Conservation (phyloP, 2,797 vertebrate genomes). For the Stomatorhinus walkeri region DNA sequence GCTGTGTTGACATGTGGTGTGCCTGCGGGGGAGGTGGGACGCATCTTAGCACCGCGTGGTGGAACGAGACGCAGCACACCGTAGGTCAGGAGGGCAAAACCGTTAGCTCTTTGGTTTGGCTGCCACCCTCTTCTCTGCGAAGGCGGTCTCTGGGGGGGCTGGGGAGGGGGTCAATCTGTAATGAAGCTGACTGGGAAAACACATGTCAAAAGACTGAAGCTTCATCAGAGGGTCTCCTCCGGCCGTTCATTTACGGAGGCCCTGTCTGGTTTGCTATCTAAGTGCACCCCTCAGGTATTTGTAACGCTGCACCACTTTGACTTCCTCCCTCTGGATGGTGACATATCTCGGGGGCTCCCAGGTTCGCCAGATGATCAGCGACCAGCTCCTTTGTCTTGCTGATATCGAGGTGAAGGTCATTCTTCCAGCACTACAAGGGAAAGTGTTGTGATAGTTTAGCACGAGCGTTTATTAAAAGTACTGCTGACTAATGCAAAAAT, state of each 20-base stretch:
- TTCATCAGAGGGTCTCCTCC: background rate
- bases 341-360: background rate
- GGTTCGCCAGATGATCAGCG: background rate
- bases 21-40: background rate
- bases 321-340: background rate
- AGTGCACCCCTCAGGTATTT: background rate
- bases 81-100: background rate
- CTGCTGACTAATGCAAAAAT: background rate
- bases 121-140: background rate
- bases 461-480: background rate
- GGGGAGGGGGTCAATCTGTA: background rate
- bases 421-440: background rate
- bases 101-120: background rate
- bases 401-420: background rate
- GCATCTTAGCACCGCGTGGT: background rate
- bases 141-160: background rate
- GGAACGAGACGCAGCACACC: background rate
- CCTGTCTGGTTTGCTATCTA: background rate
- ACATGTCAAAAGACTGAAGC: background rate
- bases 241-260: background rate
- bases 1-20: background rate
- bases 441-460: background rate
- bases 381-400: background rate
- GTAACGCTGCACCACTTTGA: background rate
- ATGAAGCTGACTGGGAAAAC: background rate